Conservation (phyloP, 1,140 invertebrate species). For the Saccostrea cuccullata region DNA sequence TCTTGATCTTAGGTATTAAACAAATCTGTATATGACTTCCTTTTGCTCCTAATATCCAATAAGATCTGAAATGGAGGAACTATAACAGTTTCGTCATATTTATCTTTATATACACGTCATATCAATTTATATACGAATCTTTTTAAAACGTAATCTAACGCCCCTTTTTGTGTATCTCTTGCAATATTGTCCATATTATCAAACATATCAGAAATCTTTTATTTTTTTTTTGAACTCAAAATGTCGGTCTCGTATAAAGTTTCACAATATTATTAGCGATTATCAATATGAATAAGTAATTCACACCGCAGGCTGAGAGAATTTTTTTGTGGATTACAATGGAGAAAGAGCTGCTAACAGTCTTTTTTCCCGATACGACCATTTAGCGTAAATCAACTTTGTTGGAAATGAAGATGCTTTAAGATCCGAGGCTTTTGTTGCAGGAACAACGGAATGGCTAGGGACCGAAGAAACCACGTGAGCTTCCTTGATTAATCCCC, state of each 20-base stretch:
- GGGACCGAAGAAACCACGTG: neutral
- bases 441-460: neutral
- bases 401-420: constrained; percentile 2
- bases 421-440: neutral
- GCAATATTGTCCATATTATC: neutral
- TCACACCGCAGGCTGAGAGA: neutral
- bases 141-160: neutral
- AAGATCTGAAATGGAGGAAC: neutral
- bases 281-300: neutral
- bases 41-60: neutral
- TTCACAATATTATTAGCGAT: neutral
- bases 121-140: neutral
- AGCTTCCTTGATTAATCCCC: constrained; percentile 15
- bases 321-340: neutral
- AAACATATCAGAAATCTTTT: neutral
- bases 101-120: neutral
- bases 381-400: constrained; percentile 33
- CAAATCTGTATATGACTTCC: neutral
- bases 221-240: neutral
- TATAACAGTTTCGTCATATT: neutral
- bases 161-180: neutral
- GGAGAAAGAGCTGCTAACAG: neutral
- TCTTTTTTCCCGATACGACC: neutral
- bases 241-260: neutral
- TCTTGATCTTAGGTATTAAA: neutral